A percentile compares a stretch with the other conserved stretches of the same genome.
phyloP scores from a whole-genome alignment of 2,113 vertebrate genomes.

The Rhea pennata region DNA sequence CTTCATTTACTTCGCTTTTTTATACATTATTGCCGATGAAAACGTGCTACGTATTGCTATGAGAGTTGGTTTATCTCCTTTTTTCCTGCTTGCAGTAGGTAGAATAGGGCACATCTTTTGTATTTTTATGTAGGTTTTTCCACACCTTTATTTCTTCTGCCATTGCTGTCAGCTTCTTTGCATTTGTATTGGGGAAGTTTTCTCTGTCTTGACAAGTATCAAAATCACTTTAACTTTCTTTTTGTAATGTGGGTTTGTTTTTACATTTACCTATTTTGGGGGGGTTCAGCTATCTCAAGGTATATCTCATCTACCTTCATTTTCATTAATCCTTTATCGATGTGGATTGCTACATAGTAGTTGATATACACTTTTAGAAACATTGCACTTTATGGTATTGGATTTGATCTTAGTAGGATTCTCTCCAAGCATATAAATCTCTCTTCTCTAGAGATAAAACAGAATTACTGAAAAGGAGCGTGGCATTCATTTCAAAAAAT shows the following conservation, averaged over 20 bases:
- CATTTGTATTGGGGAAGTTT: slow-evolving; percentile 28
- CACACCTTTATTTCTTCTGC: slow-evolving; percentile 29
- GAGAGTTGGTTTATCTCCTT: neutral
- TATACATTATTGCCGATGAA: neutral
- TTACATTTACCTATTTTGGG: neutral
- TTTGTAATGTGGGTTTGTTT: neutral
- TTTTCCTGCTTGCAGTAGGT: neutral
- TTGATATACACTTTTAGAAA: slow-evolving; percentile 8
- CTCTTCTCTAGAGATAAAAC: neutral
- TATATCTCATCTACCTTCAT: neutral
- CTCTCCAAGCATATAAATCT: slow-evolving; percentile 51
- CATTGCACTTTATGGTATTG: neutral
- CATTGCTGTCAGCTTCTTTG: neutral
- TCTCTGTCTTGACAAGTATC: neutral
- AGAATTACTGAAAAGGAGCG: neutral
- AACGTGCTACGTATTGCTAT: neutral
- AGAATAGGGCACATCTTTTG: neutral
- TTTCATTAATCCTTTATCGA: slow-evolving; percentile 34
- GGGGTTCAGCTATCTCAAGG: neutral
- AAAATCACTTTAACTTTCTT: neutral
- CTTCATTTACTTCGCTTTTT: neutral
- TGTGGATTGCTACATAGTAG: neutral
- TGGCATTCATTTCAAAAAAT: neutral
- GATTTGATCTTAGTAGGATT: slow-evolving; percentile 51
- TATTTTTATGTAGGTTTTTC: neutral